Conservation (phyloP, 2,797 vertebrate genomes). For the Anolis apletophallus region DNA sequence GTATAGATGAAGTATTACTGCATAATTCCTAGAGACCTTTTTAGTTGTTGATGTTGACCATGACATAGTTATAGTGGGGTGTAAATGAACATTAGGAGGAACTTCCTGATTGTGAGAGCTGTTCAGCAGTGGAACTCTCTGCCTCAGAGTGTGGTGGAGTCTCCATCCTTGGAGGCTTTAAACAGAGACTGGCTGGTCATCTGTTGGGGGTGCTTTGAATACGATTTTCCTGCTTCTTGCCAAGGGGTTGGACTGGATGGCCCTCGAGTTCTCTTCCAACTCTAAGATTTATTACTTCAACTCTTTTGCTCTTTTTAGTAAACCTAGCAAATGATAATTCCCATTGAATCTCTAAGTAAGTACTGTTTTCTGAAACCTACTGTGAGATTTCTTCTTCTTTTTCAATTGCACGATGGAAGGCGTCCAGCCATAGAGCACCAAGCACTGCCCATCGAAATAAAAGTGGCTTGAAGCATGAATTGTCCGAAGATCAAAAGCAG, state of each 20-base stretch:
- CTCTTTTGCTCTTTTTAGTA: neutral
- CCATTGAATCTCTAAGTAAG: neutral
- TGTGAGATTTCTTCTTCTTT: neutral
- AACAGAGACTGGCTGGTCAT: too few relatives aligned
- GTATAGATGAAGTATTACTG: neutral
- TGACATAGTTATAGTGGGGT: neutral
- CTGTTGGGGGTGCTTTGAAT: too few relatives aligned
- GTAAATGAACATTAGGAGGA: neutral
- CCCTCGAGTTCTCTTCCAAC: too few relatives aligned
- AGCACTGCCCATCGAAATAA: constrained; percentile 82
- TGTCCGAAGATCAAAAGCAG: constrained; percentile 91
- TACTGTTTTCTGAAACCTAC: neutral
- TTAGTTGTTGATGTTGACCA: neutral
- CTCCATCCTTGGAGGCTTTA: too few relatives aligned
- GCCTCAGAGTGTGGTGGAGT: too few relatives aligned
- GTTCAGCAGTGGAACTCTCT: too few relatives aligned
- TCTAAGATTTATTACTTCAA: neutral
- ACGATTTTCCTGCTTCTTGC: too few relatives aligned
- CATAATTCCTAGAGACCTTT: neutral
- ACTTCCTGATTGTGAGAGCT: too few relatives aligned
- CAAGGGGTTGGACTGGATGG: too few relatives aligned
- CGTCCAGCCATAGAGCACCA: constrained; percentile 77
- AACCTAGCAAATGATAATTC: neutral
- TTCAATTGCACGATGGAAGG: constrained; percentile 75
- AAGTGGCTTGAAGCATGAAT: constrained; percentile 81